Percentiles rank a stretch among this genome's conserved stretches.
These are phyloP conservation scores for Parauchenoglanis punctatus DNA, from an alignment of 2,797 vertebrate genomes.

Conservation along the genomic window DNA sequence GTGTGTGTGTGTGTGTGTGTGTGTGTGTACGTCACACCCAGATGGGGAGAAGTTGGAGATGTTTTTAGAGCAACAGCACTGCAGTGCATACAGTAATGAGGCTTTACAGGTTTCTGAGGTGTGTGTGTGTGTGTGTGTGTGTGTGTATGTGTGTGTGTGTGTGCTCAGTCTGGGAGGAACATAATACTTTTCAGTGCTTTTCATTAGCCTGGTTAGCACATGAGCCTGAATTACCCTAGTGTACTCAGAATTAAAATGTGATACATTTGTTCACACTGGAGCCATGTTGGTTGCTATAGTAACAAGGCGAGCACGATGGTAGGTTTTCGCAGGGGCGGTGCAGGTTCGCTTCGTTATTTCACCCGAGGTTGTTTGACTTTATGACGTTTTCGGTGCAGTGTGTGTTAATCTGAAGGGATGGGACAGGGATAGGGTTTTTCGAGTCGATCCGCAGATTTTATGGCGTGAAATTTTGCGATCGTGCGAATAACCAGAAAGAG, in stretches of 20 bases:
- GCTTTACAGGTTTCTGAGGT: constrained; percentile 80
- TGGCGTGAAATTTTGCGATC: no score
- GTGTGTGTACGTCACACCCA: constrained; percentile 38
- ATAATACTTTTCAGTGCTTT: constrained; percentile 52
- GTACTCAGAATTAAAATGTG: not conserved
- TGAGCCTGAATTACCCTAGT: not conserved
- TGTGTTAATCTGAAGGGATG: not conserved
- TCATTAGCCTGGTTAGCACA: constrained; percentile 9
- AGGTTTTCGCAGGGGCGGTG: no score
- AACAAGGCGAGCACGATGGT: not conserved
- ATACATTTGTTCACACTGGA: not conserved
- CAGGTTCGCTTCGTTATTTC: not conserved
- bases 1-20: constrained; percentile 35
- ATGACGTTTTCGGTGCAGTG: no score
- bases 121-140: constrained; percentile 65
- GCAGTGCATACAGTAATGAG: constrained; percentile 78
- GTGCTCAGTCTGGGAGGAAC: constrained; percentile 40
- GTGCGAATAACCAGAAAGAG: not conserved
- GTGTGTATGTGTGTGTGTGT: constrained; percentile 39
- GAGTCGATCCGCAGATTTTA: not conserved
- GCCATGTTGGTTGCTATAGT: not conserved
- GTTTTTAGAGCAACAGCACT: constrained; percentile 63
- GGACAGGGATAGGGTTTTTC: not conserved
- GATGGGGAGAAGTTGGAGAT: not conserved
- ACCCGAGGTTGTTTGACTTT: not conserved